Evolutionary conservation across 2,797 vertebrate genomes (phyloP), one percentile per base, ranked within the genome.

Genomic region (Tauraco hartlaubi): DNA sequence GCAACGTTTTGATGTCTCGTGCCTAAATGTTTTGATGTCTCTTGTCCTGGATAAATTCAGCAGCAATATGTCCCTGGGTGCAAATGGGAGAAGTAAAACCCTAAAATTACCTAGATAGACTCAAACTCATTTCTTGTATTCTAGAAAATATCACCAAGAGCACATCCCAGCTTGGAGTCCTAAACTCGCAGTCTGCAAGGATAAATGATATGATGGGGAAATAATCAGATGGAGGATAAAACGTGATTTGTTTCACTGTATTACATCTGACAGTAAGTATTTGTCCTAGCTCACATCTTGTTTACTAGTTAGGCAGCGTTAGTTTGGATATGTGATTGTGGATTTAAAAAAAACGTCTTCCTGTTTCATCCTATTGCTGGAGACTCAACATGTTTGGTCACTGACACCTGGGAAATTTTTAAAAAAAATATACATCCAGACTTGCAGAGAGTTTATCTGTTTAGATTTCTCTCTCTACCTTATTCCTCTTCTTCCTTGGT

Each of bases 391-490:
- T 3, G 20, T 29, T 46, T 74, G 64, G 56, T 21, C 61, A 85
- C 1, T 1, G 59, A 74, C 61, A 68, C 48, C 39, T 69, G 79
- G 78, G 69, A 91, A 90, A 29, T 37, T 76, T 73, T 85, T 35
- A 0, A 11, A 35, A 80, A 92, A 88, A 75, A 93, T 72, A 85
- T 68, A 91, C 88, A 72, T 51, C 39, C 58, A 69, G 85, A 67
- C 59, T 69, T 86, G 55, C 9, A 4, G 72, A 68, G 66, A 88
- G 54, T 94, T 94, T 96, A 78, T 94, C 94, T 90, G 76, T 94
- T 90, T 85, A 66, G 84, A 80, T 85, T 89, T 85, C 35, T 90
- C 67, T 82, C 10, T 75, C 9, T 78, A n/a, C 87, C 52, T 83
- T 83, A 64, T 66, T 88, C 58, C 73, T 88, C n/a, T 55, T 91